A percentile compares a stretch with the other conserved stretches of the same genome.
phyloP scores from a whole-genome alignment of 2,113 vertebrate species.

The Heliornis fulica region DNA sequence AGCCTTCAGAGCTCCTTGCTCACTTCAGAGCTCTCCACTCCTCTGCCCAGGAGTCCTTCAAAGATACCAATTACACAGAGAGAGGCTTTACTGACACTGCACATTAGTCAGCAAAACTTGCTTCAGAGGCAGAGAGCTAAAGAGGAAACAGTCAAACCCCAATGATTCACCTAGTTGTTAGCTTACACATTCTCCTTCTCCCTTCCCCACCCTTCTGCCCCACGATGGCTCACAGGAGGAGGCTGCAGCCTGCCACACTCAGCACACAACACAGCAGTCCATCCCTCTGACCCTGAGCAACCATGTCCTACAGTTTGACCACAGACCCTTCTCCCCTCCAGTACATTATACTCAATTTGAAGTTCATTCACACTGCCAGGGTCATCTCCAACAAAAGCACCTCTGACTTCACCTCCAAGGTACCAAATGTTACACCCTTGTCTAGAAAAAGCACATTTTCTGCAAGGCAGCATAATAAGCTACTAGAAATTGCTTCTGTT shows the following conservation, averaged over 20 bases:
- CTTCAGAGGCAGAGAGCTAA: neutral
- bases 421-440: neutral
- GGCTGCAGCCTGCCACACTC: neutral
- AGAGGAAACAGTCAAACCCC: neutral
- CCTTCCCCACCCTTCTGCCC: neutral
- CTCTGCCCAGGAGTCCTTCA: neutral
- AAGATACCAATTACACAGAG: neutral
- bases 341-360: neutral
- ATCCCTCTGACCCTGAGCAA: neutral
- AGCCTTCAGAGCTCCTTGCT: neutral
- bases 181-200: neutral
- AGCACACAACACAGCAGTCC: neutral
- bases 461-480: neutral
- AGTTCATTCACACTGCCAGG: neutral
- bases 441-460: neutral
- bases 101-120: slow-evolving; percentile 12
- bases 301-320: fast-evolving
- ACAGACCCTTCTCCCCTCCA: neutral
- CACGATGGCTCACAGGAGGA: neutral
- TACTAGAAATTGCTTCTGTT: neutral
- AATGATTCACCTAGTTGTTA: neutral
- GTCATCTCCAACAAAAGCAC: neutral
- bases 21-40: neutral
- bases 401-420: neutral
- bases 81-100: neutral